These are phyloP conservation scores for Mormyrus lacerda DNA, from an alignment of 2,113 vertebrate genomes.

Conservation along the genomic window DNA sequence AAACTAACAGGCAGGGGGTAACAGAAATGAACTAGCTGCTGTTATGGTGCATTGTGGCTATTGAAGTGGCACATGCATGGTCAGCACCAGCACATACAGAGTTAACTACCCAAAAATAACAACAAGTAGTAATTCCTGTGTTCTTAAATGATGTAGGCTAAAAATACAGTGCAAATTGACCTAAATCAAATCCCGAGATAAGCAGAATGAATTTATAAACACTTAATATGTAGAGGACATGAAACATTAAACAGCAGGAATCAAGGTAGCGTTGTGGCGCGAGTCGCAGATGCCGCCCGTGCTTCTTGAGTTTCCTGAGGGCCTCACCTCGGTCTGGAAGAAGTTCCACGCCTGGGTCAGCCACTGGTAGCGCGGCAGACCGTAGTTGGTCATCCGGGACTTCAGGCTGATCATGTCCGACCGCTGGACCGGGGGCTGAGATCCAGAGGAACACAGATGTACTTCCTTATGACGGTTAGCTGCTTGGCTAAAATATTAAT, in stretches of 20 bases:
- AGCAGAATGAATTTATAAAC: background rate
- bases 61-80: background rate
- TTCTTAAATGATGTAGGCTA: background rate
- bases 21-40: background rate
- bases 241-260: background rate
- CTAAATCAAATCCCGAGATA: background rate
- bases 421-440: constrained; percentile 79
- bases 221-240: background rate
- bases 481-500: background rate
- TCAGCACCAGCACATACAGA: background rate
- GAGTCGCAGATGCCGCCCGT: background rate
- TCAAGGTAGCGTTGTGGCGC: background rate
- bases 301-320: background rate
- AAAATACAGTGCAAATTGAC: background rate
- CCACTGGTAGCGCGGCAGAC: constrained; percentile 86
- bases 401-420: constrained; percentile 95
- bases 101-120: background rate
- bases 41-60: background rate
- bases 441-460: constrained; percentile 21
- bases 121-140: background rate
- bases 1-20: constrained; percentile 61
- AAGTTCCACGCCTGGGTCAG: constrained; percentile 96
- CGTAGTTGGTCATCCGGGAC: constrained; percentile 87
- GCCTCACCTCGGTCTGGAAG: constrained; percentile 90
- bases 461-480: background rate